phyloP scores from a whole-genome alignment of 2,797 vertebrate genomes.

The Molossus alvarezi region DNA sequence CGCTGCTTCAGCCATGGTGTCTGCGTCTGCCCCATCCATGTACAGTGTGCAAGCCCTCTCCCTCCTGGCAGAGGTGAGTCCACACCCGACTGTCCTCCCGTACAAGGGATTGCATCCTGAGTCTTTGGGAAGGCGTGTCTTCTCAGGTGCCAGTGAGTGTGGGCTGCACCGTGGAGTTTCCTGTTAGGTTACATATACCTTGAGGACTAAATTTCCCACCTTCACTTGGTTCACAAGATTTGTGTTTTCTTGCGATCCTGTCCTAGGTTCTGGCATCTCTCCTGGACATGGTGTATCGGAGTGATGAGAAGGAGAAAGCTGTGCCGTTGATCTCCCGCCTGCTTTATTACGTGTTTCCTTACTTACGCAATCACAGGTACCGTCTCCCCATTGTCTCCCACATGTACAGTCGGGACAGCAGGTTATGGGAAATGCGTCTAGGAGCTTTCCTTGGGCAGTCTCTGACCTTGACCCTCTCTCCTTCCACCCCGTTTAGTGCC shows the following conservation, averaged over 20 bases:
- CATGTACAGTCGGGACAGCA: rapidly evolving
- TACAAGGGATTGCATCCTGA: rapidly evolving
- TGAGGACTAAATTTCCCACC: neutral
- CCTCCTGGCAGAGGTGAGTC: conserved; percentile 96
- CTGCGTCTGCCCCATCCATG: conserved; percentile 96
- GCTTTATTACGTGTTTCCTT: conserved; percentile 97
- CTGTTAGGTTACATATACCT: rapidly evolving
- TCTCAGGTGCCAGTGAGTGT: rapidly evolving
- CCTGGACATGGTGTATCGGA: conserved; percentile 98
- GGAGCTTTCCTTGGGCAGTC: neutral
- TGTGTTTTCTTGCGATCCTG: neutral
- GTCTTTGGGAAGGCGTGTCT: rapidly evolving
- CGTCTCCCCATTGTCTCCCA: rapidly evolving
- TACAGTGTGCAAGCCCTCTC: conserved; percentile 98
- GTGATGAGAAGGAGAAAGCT: conserved; percentile 98
- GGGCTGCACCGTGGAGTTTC: rapidly evolving
- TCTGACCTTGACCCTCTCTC: neutral
- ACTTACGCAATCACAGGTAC: conserved; percentile 98
- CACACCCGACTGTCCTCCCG: neutral
- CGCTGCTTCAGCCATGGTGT: conserved; percentile 95
- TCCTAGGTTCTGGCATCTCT: conserved; percentile 93
- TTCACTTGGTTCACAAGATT: neutral
- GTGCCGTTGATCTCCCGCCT: conserved; percentile 97
- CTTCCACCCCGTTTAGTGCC: conserved; percentile 89
- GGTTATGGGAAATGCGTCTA: neutral